Evolutionary conservation across 2,797 vertebrate species (phyloP), one percentile per base, ranked within the genome.

Genomic region (Tenualosa thibaudeaui): DNA sequence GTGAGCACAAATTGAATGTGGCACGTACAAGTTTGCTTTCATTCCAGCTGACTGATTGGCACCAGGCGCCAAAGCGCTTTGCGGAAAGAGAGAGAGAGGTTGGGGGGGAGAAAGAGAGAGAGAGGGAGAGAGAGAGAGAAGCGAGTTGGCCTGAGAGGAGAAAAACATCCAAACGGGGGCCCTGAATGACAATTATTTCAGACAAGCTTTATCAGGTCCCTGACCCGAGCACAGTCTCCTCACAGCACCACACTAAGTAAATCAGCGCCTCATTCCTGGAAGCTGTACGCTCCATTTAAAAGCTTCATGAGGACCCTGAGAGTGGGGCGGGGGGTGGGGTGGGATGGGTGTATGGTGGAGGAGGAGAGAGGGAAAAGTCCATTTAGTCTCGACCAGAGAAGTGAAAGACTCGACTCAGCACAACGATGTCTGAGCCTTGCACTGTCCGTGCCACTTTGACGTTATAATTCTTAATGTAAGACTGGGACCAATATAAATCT

Each of bases 381-480:
- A 92, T 94, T 94, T 92, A 92, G 92, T 91, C 88, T 84, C 91
- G 90, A 90, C 91, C 90, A 90, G 90, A 89, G 91, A 89, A 94
- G 93, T 91, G 93, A 94, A 95, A 89, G 92, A 91, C 89, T 92
- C 90, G 89, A 94, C 93, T 95, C 95, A 95, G 95, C 95, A 96
- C 92, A 94, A 93, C 91, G 90, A 88, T 75, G 88, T 75, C 87
- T 50, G 91, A 86, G 85, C 93, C 94, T 87, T 88, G 89, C 85
- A 84, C 92, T 92, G 95, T 93, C 93, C 85, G 92, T 92, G 90
- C 88, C 78, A 89, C 93, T 93, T 78, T 95, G 94, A 95, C 94
- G 94, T 94, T 95, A 95, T 96, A 94, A 96, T 96, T 96, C 93
- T 94, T 95, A 95, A 95, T 95, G 95, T 95, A 93, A 89, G 88